These are phyloP conservation scores for Barnardius zonarius DNA, from an alignment of 2,113 vertebrate species.

Conservation along the genomic window DNA sequence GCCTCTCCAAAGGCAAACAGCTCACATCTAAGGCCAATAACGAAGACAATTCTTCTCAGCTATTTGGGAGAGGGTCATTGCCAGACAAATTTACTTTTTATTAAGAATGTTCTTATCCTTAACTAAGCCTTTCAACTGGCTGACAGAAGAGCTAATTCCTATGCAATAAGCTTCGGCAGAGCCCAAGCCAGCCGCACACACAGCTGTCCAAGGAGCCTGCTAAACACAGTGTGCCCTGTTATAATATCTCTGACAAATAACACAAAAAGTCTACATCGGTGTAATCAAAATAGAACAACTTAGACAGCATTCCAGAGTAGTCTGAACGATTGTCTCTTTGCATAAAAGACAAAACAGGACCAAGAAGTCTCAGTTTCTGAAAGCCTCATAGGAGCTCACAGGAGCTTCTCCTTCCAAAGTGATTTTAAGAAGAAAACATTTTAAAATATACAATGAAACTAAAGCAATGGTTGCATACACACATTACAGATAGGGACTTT, in stretches of 20 bases:
- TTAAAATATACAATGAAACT: background rate
- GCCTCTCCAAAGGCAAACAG: background rate
- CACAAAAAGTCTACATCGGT: background rate
- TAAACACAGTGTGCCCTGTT: background rate
- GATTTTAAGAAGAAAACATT: background rate
- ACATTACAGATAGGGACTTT: background rate
- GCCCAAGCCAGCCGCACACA: background rate
- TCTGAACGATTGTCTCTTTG: background rate
- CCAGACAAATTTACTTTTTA: slow-evolving; percentile 10
- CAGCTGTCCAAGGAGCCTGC: background rate
- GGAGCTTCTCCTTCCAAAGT: background rate
- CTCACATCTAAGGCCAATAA: background rate
- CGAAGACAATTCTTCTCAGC: background rate
- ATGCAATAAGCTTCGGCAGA: background rate
- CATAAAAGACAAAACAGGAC: background rate
- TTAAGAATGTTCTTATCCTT: background rate
- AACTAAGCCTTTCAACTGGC: background rate
- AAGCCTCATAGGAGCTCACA: background rate
- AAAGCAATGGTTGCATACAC: background rate
- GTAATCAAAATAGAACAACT: background rate
- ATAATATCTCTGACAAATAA: background rate
- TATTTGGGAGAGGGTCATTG: background rate
- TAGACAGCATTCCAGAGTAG: fast-evolving
- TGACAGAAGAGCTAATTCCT: background rate
- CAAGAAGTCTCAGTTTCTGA: background rate